phyloP scores from a whole-genome alignment of 2,888 invertebrate species.

The Erynnis tages region DNA sequence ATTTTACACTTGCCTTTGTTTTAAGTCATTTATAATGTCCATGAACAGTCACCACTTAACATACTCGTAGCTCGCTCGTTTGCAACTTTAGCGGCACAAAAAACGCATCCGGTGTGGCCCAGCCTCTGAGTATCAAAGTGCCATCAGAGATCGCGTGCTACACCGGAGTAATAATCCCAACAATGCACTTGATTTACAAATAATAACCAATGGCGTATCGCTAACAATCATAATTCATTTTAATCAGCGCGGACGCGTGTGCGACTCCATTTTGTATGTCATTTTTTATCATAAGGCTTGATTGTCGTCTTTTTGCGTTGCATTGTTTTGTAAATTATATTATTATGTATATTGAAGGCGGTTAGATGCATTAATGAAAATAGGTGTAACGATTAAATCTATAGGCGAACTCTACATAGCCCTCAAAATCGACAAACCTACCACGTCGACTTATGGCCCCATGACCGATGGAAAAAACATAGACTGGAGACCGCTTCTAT shows the following conservation, averaged over 20 bases:
- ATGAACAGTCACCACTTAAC: too few relatives aligned
- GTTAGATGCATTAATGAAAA: slow-evolving; percentile 1
- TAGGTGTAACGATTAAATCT: too few relatives aligned
- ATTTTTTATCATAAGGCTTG: slow-evolving; percentile 9
- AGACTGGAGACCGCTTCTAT: too few relatives aligned
- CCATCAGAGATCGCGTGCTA: slow-evolving; percentile 21
- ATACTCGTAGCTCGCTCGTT: too few relatives aligned
- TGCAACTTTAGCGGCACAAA: too few relatives aligned
- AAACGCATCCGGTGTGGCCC: too few relatives aligned
- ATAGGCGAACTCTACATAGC: too few relatives aligned
- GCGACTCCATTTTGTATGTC: slow-evolving; percentile 41
- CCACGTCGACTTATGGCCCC: too few relatives aligned
- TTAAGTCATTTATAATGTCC: too few relatives aligned
- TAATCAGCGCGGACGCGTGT: slow-evolving; percentile 50
- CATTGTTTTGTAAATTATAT: slow-evolving; percentile 4
- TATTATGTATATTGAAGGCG: slow-evolving; percentile 5
- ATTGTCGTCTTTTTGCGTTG: slow-evolving; percentile 1
- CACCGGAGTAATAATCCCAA: slow-evolving; percentile 20
- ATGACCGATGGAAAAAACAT: too few relatives aligned
- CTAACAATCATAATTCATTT: slow-evolving; percentile 62
- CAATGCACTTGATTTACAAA: slow-evolving; percentile 66
- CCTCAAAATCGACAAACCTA: too few relatives aligned
- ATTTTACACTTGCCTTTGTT: too few relatives aligned
- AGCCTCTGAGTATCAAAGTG: slow-evolving; percentile 21
- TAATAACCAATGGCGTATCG: slow-evolving; percentile 63